A percentile compares a stretch with the other conserved stretches of the same genome.
phyloP scores from a whole-genome alignment of 2,888 invertebrate genomes.

The Seira musarum region DNA sequence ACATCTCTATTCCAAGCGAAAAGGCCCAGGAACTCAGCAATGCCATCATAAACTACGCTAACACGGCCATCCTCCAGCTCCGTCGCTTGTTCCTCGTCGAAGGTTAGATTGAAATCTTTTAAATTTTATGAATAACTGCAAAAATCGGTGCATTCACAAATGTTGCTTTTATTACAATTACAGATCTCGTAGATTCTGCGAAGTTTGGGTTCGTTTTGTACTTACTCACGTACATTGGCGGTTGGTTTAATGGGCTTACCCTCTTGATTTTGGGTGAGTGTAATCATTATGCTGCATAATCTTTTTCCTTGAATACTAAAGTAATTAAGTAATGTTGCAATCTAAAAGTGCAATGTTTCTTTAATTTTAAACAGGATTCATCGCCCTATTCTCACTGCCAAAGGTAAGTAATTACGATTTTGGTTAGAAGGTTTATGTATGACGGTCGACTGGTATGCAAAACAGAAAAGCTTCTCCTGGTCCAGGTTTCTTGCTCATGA shows the following conservation, averaged over 20 bases:
- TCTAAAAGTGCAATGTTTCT: not conserved
- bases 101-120: no score
- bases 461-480: no score
- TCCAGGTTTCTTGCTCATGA: no score
- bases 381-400: slow-evolving; percentile 94
- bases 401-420: no score
- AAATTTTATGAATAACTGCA: not conserved
- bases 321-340: slow-evolving; percentile 1
- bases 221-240: slow-evolving; percentile 97
- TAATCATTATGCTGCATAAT: not conserved
- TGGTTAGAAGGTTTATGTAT: no score
- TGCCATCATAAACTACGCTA: slow-evolving; percentile 88
- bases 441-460: no score
- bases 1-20: slow-evolving; percentile 90
- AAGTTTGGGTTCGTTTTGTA: slow-evolving; percentile 96
- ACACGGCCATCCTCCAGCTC: slow-evolving; percentile 86
- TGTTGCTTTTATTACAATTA: slow-evolving; percentile 74
- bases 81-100: slow-evolving; percentile 95
- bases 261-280: slow-evolving; percentile 91
- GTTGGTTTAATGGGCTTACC: slow-evolving; percentile 99
- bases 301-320: not conserved
- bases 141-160: not conserved
- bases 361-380: slow-evolving; percentile 79
- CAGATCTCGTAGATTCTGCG: slow-evolving; percentile 95
- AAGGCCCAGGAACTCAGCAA: slow-evolving; percentile 92